Evolutionary conservation across 2,113 vertebrate genomes (phyloP).

Genomic region (Clarias magur): DNA sequence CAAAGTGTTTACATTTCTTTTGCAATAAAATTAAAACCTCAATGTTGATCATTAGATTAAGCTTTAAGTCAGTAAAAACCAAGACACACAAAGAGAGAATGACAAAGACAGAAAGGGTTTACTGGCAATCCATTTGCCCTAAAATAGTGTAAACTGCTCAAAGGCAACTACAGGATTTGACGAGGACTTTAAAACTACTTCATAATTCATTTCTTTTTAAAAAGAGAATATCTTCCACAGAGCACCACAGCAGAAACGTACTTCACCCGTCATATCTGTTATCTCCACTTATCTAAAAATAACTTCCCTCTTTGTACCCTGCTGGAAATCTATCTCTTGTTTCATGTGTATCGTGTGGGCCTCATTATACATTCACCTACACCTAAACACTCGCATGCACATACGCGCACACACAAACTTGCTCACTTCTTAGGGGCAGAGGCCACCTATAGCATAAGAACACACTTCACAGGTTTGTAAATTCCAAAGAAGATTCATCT

Average conservation of each 20-base stretch:
- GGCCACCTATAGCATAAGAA: background rate
- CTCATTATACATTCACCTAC: slow-evolving; percentile 2
- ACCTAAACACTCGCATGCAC: background rate
- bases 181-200: slow-evolving; percentile 23
- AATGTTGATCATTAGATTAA: background rate
- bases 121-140: background rate
- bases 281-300: slow-evolving; percentile 50
- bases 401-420: background rate
- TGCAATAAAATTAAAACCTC: background rate
- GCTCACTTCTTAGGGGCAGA: background rate
- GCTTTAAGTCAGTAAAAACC: background rate
- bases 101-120: slow-evolving; percentile 1
- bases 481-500: slow-evolving; percentile 25
- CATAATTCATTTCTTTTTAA: slow-evolving; percentile 38
- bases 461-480: slow-evolving; percentile 16
- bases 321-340: slow-evolving; percentile 47
- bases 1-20: background rate
- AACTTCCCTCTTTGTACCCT: slow-evolving; percentile 41
- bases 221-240: slow-evolving; percentile 12
- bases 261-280: slow-evolving; percentile 37
- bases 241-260: background rate
- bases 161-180: slow-evolving; percentile 1
- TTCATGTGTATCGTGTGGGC: slow-evolving; percentile 3
- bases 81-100: slow-evolving; percentile 9
- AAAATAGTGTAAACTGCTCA: background rate